Conservation (phyloP, 2,797 vertebrate genomes). For the Gymnopithys bicolor region DNA sequence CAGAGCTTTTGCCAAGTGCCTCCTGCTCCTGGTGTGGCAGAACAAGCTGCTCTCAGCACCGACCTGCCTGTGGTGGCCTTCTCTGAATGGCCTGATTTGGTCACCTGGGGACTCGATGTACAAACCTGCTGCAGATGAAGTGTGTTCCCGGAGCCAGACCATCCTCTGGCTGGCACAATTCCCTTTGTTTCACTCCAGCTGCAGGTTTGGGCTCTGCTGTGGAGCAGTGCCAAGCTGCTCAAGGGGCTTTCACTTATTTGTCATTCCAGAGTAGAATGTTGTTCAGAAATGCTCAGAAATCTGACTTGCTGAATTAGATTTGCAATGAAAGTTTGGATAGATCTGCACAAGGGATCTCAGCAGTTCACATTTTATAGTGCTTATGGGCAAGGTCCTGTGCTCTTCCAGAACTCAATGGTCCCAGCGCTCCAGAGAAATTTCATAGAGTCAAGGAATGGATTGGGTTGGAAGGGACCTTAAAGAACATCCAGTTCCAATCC, state of each 20-base stretch:
- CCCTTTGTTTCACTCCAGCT: neutral
- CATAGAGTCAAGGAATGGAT: neutral
- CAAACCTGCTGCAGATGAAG: neutral
- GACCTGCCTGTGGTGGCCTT: rapidly evolving
- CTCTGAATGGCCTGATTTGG: neutral
- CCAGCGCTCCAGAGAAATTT: neutral
- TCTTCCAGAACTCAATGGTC: neutral
- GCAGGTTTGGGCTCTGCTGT: neutral
- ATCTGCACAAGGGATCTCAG: neutral
- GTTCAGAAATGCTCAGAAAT: neutral
- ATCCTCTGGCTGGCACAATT: neutral
- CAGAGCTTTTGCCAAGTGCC: neutral
- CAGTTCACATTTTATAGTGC: neutral
- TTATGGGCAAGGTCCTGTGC: neutral
- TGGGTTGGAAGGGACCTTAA: neutral
- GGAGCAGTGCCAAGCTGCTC: neutral
- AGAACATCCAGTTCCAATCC: neutral
- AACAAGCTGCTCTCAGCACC: neutral
- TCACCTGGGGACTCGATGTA: neutral
- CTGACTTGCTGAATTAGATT: neutral
- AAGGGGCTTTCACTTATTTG: neutral
- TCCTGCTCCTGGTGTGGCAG: neutral
- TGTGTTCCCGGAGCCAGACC: rapidly evolving
- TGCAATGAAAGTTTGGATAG: neutral
- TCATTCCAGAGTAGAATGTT: neutral